Percentiles rank a stretch among this genome's conserved stretches.
phyloP scores from a whole-genome alignment of 1,140 invertebrate species.

The Dreissena rostriformis region DNA sequence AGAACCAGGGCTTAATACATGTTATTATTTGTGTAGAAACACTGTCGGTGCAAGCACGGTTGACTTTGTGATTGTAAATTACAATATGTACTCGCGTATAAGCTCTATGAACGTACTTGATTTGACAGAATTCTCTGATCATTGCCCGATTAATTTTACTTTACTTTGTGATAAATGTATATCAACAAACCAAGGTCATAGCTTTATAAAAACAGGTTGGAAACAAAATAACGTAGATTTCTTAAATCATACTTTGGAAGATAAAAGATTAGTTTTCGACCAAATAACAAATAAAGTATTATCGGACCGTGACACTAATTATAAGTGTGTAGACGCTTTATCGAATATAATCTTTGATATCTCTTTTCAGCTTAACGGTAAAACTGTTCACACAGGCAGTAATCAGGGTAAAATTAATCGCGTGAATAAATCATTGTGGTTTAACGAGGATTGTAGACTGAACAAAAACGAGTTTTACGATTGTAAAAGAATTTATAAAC shows the following conservation, averaged over 20 bases:
- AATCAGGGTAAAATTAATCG: not conserved
- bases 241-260: not conserved
- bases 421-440: not conserved
- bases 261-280: not conserved
- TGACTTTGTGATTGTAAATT: conserved; percentile 13
- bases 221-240: not conserved
- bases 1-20: conserved; percentile 12
- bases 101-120: conserved; percentile 1
- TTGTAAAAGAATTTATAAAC: not conserved
- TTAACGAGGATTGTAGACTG: not conserved
- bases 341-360: conserved; percentile 12
- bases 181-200: not conserved
- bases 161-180: not conserved
- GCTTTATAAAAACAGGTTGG: not conserved
- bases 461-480: not conserved
- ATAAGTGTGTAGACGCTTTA: conserved; percentile 1
- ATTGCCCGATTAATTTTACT: conserved; percentile 5
- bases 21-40: not conserved
- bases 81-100: not conserved
- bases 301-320: not conserved
- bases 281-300: not conserved
- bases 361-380: conserved; percentile 17
- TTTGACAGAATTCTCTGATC: conserved; percentile 5
- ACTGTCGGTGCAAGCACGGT: conserved; percentile 14
- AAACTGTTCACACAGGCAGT: not conserved